Conservation (phyloP, 2,888 invertebrate species). For the Desoria tigrina region DNA sequence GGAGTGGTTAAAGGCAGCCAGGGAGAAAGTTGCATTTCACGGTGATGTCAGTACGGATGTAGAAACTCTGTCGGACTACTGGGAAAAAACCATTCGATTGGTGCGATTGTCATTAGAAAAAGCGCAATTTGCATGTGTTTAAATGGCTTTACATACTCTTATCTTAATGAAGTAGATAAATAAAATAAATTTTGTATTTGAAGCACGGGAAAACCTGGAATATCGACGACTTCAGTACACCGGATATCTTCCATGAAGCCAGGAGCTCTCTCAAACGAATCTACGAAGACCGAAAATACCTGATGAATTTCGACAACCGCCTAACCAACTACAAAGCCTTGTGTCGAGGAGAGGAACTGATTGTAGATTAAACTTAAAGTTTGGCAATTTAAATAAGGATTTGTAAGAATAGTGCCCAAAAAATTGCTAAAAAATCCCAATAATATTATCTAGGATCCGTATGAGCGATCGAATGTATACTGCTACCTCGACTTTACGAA, state of each 20-base stretch:
- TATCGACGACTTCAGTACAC: constrained; percentile 24
- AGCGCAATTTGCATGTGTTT: not conserved
- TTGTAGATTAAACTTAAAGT: too few relatives aligned
- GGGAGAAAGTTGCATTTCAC: constrained; percentile 17
- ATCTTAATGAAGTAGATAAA: too few relatives aligned
- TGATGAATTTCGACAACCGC: not conserved
- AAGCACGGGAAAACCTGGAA: constrained; percentile 22
- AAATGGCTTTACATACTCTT: too few relatives aligned
- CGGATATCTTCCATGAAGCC: constrained; percentile 32
- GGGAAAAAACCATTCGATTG: constrained; percentile 24
- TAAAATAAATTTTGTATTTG: too few relatives aligned
- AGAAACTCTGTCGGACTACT: constrained; percentile 22
- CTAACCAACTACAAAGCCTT: constrained; percentile 25
- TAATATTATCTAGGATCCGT: too few relatives aligned
- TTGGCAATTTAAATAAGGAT: too few relatives aligned
- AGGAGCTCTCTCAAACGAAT: not conserved
- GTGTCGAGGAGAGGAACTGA: constrained; percentile 29
- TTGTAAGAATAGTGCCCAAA: too few relatives aligned
- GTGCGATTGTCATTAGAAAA: constrained; percentile 12
- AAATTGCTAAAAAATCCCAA: too few relatives aligned
- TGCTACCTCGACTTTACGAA: constrained; percentile 18
- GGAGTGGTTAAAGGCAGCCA: constrained; percentile 34
- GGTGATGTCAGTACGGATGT: constrained; percentile 20
- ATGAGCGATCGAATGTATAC: not conserved
- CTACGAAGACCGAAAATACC: not conserved